Evolutionary conservation across 1,140 invertebrate species (phyloP).

Genomic region (Drosophila subpulchrella): DNA sequence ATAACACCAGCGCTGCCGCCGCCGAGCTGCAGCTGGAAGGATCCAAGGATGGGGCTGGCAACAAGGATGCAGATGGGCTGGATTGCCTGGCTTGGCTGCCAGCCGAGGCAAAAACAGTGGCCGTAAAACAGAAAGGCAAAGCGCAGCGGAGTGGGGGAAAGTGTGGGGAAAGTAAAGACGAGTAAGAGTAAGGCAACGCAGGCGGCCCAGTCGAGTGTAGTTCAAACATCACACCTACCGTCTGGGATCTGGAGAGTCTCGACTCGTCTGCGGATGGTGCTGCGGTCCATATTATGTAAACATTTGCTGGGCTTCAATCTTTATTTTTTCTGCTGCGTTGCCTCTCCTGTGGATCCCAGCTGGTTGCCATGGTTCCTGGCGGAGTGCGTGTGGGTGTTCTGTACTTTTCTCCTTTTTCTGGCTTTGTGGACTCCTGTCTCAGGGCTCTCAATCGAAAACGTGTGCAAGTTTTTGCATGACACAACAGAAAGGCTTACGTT

Average conservation of each 20-base stretch:
- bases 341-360: constrained; percentile 5
- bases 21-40: background rate
- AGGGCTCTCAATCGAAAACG: constrained; percentile 36
- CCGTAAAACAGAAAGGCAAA: constrained; percentile 53
- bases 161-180: constrained; percentile 31
- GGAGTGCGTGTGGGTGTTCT: constrained; percentile 13
- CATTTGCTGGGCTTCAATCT: constrained; percentile 54
- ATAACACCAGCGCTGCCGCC: constrained; percentile 55
- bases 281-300: constrained; percentile 70
- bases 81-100: constrained; percentile 37
- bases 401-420: background rate
- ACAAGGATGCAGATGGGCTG: constrained; percentile 30
- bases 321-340: constrained; percentile 7
- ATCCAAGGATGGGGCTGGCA: constrained; percentile 8
- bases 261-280: constrained; percentile 41
- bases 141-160: constrained; percentile 8
- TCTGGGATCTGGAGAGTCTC: constrained; percentile 43
- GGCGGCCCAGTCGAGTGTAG: constrained; percentile 67
- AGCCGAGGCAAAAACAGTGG: constrained; percentile 57
- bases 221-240: constrained; percentile 77
- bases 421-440: constrained; percentile 36
- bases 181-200: constrained; percentile 20
- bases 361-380: constrained; percentile 1
- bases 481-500: constrained; percentile 3
- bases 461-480: constrained; percentile 38